Conservation (phyloP, 1,140 invertebrate species). For the Macrobrachium rosenbergii region DNA sequence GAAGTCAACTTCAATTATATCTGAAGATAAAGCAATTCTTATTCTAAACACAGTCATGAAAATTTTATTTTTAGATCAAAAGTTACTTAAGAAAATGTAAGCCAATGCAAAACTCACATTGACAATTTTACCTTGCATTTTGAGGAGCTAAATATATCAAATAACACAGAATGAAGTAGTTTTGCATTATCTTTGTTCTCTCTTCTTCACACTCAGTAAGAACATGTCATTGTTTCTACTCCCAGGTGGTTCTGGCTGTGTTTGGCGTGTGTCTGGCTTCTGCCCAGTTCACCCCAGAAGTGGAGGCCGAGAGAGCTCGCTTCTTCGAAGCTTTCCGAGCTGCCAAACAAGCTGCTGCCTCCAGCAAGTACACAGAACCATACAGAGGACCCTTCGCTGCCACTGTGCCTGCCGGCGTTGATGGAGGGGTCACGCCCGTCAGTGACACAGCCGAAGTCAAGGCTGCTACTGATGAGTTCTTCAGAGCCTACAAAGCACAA, state of each 20-base stretch:
- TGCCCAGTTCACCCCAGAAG: neutral
- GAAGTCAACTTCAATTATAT: too few species aligned
- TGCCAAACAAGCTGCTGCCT: neutral
- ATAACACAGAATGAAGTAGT: too few species aligned
- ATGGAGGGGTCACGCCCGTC: neutral
- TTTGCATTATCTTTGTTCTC: too few species aligned
- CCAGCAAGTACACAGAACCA: neutral
- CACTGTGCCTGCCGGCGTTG: neutral
- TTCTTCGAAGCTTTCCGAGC: neutral
- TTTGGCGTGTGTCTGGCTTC: neutral
- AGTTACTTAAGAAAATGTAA: too few species aligned
- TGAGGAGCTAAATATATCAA: too few species aligned
- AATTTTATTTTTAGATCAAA: too few species aligned
- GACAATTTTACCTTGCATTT: too few species aligned
- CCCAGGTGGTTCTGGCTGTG: neutral
- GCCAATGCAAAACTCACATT: too few species aligned
- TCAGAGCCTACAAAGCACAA: slow-evolving; percentile 3
- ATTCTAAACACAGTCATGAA: too few species aligned
- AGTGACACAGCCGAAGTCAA: neutral
- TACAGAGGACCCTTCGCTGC: neutral
- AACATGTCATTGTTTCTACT: too few species aligned
- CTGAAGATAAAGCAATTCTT: too few species aligned
- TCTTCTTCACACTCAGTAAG: too few species aligned
- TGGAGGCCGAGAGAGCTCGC: neutral
- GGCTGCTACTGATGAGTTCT: neutral